These are phyloP conservation scores for Mactra quadrangularis DNA, from an alignment of 1,140 invertebrate genomes.

Conservation along the genomic window DNA sequence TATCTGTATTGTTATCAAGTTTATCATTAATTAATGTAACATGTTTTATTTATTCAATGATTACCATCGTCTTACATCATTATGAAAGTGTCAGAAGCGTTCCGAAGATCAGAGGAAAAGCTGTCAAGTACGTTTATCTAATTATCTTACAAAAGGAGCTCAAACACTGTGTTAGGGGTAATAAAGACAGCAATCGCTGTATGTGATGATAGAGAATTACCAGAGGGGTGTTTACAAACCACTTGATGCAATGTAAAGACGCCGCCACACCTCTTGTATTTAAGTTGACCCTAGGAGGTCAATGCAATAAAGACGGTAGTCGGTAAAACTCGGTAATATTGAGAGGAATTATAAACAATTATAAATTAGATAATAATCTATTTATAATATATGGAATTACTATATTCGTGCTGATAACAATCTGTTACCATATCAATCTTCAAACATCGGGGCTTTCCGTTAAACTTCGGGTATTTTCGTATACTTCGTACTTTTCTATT, in stretches of 20 bases:
- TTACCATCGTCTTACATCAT: constrained; percentile 39
- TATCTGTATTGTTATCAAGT: constrained; percentile 51
- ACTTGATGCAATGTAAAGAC: background rate
- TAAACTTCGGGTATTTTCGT: no score
- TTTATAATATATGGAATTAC: no score
- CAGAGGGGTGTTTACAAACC: constrained; percentile 11
- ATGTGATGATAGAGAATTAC: constrained; percentile 24
- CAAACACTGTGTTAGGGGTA: constrained; percentile 6
- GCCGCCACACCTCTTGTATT: constrained; percentile 1
- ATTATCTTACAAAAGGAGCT: constrained; percentile 37
- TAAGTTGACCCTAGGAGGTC: constrained; percentile 33
- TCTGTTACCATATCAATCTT: no score
- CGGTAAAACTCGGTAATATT: no score
- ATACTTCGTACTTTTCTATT: no score
- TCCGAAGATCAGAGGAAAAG: constrained; percentile 3
- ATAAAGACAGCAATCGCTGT: constrained; percentile 21
- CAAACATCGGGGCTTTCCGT: no score
- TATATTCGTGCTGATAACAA: no score
- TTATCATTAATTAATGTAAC: constrained; percentile 46
- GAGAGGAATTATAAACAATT: no score
- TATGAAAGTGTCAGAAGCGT: constrained; percentile 4
- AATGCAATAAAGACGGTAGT: background rate
- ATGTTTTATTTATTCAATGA: constrained; percentile 43
- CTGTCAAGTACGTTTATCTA: constrained; percentile 52
- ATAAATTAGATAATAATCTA: no score